These are phyloP conservation scores for Cynoglossus semilaevis DNA, from an alignment of 2,113 vertebrate genomes.

Conservation along the genomic window DNA sequence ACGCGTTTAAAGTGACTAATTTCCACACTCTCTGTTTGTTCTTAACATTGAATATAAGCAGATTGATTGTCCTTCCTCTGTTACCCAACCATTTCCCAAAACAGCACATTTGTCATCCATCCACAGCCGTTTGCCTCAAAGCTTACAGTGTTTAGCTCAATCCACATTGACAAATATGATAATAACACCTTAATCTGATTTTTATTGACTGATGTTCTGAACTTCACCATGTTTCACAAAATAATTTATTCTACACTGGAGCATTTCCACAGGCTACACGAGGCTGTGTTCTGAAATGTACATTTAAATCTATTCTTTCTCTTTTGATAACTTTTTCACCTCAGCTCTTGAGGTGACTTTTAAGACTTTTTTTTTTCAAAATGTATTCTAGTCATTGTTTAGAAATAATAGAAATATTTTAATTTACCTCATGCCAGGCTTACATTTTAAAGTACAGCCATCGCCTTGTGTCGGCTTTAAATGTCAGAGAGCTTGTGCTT, in stretches of 20 bases:
- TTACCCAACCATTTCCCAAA: not conserved
- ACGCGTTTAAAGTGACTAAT: constrained; percentile 4
- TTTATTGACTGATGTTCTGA: constrained; percentile 57
- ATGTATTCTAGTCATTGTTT: constrained; percentile 60
- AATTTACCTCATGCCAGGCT: constrained; percentile 75
- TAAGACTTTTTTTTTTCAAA: constrained; percentile 60
- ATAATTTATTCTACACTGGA: constrained; percentile 42
- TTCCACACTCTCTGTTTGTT: constrained; percentile 66
- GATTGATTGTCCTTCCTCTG: constrained; percentile 31
- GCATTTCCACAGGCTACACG: constrained; percentile 46
- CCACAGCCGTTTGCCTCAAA: constrained; percentile 42
- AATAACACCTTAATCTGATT: constrained; percentile 63
- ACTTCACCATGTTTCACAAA: constrained; percentile 52
- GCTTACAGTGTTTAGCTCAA: constrained; percentile 28
- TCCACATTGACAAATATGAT: constrained; percentile 51
- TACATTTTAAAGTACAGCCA: constrained; percentile 70
- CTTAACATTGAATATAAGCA: constrained; percentile 53
- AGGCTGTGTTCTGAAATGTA: constrained; percentile 50
- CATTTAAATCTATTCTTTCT: constrained; percentile 53
- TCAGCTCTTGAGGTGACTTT: constrained; percentile 58
- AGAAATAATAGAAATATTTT: constrained; percentile 75
- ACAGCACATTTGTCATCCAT: constrained; percentile 41
- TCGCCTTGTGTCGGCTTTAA: constrained; percentile 74
- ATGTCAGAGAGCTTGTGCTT: constrained; percentile 78
- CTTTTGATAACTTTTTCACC: constrained; percentile 21